phyloP scores from a whole-genome alignment of 2,797 vertebrate genomes.

The Labeo calbasu region DNA sequence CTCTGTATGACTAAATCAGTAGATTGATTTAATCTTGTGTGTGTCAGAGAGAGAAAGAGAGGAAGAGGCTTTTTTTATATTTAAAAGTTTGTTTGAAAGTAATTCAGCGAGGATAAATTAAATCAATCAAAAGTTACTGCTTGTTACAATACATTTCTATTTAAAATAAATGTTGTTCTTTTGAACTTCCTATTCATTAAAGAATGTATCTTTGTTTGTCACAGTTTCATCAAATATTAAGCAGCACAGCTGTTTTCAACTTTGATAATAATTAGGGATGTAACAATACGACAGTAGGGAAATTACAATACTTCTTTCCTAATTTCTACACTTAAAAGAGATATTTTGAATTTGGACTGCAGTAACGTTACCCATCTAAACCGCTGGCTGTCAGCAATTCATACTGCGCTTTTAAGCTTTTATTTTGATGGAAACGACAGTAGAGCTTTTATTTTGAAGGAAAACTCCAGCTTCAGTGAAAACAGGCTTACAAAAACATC shows the following conservation, averaged over 20 bases:
- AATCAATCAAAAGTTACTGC: background rate
- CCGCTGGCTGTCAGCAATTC: too few species aligned
- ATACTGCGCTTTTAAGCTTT: too few species aligned
- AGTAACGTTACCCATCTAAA: too few species aligned
- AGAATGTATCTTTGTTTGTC: background rate
- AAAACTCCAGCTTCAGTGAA: too few species aligned
- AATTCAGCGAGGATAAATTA: background rate
- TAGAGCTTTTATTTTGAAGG: too few species aligned
- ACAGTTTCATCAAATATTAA: background rate
- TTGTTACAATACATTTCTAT: background rate
- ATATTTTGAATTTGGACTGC: too few species aligned
- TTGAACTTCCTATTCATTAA: background rate
- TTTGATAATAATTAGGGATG: background rate
- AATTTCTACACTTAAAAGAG: too few species aligned
- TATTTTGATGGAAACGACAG: too few species aligned
- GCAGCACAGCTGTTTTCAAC: background rate
- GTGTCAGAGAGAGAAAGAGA: background rate
- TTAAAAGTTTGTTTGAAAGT: background rate
- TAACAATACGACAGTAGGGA: too few species aligned
- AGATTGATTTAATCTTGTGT: constrained; percentile 8
- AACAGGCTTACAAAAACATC: too few species aligned
- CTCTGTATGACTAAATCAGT: background rate
- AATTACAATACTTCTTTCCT: too few species aligned
- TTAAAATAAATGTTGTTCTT: background rate
- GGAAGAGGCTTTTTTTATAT: background rate